These are phyloP conservation scores for Lanius collurio DNA, from an alignment of 2,113 vertebrate genomes.

Conservation along the genomic window DNA sequence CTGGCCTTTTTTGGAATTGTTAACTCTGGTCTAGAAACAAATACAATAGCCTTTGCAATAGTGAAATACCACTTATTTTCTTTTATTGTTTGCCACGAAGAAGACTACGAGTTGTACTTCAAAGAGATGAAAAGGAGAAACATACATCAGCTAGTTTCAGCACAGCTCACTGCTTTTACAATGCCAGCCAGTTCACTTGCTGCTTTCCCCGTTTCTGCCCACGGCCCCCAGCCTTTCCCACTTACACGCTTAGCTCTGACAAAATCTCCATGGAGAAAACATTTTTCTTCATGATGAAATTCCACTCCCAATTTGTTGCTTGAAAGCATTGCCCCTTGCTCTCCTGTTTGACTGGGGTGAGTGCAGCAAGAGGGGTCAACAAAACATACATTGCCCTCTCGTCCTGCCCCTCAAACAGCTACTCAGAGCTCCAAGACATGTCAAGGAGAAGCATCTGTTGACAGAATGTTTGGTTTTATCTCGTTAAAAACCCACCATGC, in stretches of 20 bases:
- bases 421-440: fast-evolving
- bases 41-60: not conserved
- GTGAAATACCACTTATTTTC: constrained; percentile 12
- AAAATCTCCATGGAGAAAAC: not conserved
- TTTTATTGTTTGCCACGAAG: constrained; percentile 49
- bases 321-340: not conserved
- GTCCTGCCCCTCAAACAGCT: not conserved
- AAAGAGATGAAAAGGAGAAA: not conserved
- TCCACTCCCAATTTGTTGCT: fast-evolving
- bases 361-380: fast-evolving
- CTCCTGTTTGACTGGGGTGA: not conserved
- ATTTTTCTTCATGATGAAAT: not conserved
- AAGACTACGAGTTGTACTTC: not conserved
- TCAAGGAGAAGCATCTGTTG: not conserved
- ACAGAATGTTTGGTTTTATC: not conserved
- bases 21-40: constrained; percentile 19
- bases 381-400: not conserved
- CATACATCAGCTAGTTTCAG: not conserved
- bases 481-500: fast-evolving
- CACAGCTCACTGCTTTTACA: not conserved
- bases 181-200: not conserved
- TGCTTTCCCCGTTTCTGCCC: not conserved
- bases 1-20: constrained; percentile 41
- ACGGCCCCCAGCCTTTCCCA: not conserved
- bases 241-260: not conserved